A percentile compares a stretch with the other conserved stretches of the same genome.
phyloP scores from a whole-genome alignment of 2,888 invertebrate genomes.

The Arge pagana region DNA sequence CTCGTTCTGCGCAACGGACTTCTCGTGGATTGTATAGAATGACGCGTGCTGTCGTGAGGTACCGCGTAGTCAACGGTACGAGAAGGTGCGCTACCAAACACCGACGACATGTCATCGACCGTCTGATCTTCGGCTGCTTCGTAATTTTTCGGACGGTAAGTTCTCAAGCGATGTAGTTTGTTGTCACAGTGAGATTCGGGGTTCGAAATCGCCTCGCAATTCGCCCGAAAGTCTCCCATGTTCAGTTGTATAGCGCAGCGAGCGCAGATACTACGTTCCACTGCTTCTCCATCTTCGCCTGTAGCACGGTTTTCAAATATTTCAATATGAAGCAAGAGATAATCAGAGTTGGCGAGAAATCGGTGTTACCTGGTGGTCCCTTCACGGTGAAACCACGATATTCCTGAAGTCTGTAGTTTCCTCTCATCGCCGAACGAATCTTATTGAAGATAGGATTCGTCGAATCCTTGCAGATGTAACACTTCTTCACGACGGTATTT shows the following conservation, averaged over 20 bases:
- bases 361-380: conserved; percentile 35
- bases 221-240: conserved; percentile 12
- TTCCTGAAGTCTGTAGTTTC: conserved; percentile 36
- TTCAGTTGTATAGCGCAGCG: conserved; percentile 27
- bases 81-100: conserved; percentile 7
- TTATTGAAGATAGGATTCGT: conserved; percentile 26
- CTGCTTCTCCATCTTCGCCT: conserved; percentile 36
- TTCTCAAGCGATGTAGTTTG: conserved; percentile 35
- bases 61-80: conserved; percentile 5
- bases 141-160: conserved; percentile 21
- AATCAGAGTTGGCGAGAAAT: neutral
- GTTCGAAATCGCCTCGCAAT: conserved; percentile 17
- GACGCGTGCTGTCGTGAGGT: conserved; percentile 31
- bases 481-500: conserved; percentile 29
- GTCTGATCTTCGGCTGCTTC: conserved; percentile 8
- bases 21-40: conserved; percentile 15
- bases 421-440: conserved; percentile 26
- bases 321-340: neutral
- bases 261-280: conserved; percentile 31
- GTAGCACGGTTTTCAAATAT: too few species aligned
- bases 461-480: conserved; percentile 37
- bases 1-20: conserved; percentile 10
- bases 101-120: conserved; percentile 21
- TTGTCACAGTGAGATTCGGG: conserved; percentile 8
- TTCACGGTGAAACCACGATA: conserved; percentile 27